These are phyloP conservation scores for Stichopus chloronotus DNA, from an alignment of 35 echinoderm and acorn worm species.

Conservation along the genomic window DNA sequence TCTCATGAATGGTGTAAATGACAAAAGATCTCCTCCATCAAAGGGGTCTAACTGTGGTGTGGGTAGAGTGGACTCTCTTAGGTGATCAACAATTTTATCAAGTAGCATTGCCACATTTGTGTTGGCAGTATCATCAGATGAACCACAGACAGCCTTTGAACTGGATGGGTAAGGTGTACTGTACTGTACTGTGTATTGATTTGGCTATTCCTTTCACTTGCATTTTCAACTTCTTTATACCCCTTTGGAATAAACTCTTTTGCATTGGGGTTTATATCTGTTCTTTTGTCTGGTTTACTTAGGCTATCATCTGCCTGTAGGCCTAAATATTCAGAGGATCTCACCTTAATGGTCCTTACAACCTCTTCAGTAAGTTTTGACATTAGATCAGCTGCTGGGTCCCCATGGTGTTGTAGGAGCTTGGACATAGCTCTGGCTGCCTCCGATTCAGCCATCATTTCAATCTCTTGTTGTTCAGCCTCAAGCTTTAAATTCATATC, in stretches of 20 bases:
- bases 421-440: no score
- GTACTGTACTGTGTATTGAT: no score
- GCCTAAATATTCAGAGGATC: not conserved
- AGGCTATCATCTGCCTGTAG: no score
- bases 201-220: no score
- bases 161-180: no score
- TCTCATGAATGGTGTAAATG: no score
- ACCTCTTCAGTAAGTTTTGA: constrained; percentile 23
- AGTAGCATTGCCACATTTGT: no score
- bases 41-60: constrained; percentile 37
- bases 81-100: constrained; percentile 53
- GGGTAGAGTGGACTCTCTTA: constrained; percentile 50
- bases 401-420: constrained; percentile 13
- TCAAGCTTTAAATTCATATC: constrained; percentile 28
- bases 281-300: no score
- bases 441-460: no score
- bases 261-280: constrained; percentile 20
- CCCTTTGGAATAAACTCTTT: not conserved
- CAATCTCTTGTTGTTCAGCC: constrained; percentile 26
- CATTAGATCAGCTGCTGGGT: not conserved
- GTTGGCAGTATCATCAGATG: not conserved
- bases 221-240: not conserved
- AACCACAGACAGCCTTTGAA: constrained; percentile 15
- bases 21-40: constrained; percentile 56
- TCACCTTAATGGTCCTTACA: constrained; percentile 17